Percentiles rank a stretch among this genome's conserved stretches.
Evolutionary conservation across 2,888 invertebrate genomes (phyloP).

Genomic region (Pelosia muscerda): DNA sequence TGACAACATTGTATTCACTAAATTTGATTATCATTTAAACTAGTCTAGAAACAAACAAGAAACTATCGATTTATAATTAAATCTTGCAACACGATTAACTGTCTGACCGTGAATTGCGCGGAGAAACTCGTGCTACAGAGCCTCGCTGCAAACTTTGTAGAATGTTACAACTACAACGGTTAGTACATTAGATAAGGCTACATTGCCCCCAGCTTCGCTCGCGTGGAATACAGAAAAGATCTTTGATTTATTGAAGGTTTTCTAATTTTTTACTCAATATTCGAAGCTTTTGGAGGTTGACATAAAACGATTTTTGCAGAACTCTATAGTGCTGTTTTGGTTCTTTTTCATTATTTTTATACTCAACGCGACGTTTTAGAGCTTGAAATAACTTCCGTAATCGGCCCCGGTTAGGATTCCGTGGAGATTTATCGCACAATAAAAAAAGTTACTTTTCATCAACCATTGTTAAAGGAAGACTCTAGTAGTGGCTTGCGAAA

Average conservation of each 20-base stretch:
- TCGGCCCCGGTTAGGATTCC: too few relatives aligned
- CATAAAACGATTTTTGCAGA: too few relatives aligned
- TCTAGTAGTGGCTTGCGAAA: too few relatives aligned
- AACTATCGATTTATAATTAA: conserved; percentile 37
- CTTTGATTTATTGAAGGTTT: not conserved
- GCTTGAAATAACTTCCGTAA: too few relatives aligned
- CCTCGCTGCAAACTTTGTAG: conserved; percentile 30
- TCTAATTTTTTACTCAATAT: not conserved
- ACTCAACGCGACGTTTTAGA: not conserved
- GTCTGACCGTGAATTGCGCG: conserved; percentile 24
- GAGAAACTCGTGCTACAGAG: conserved; percentile 22
- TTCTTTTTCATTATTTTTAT: not conserved
- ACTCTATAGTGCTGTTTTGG: too few relatives aligned
- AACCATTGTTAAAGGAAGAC: too few relatives aligned
- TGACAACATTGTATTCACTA: not conserved
- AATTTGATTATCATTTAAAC: conserved; percentile 10
- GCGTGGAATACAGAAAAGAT: not conserved
- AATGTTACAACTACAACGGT: conserved; percentile 33
- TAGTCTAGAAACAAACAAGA: conserved; percentile 14
- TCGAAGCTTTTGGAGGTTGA: too few relatives aligned
- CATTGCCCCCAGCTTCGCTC: conserved; percentile 20
- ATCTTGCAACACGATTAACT: conserved; percentile 28
- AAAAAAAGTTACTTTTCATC: too few relatives aligned
- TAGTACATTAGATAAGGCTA: conserved; percentile 33
- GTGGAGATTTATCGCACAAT: too few relatives aligned